phyloP scores from a whole-genome alignment of 2,888 invertebrate genomes.

The Pomacea canaliculata region DNA sequence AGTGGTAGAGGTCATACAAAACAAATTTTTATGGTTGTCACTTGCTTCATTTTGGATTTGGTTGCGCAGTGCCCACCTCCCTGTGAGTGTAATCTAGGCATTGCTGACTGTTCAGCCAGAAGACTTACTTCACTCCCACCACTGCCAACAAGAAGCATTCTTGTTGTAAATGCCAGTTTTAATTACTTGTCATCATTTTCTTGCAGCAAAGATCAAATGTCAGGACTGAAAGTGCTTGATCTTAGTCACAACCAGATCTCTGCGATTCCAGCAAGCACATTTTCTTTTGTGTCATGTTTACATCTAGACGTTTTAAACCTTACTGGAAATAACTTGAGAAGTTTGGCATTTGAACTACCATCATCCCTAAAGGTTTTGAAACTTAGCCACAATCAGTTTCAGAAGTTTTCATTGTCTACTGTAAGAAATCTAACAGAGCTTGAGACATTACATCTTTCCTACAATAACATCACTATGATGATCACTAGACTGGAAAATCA shows the following conservation, averaged over 20 bases:
- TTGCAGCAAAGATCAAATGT: background rate
- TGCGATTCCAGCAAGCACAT: constrained; percentile 1
- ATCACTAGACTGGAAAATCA: too few species aligned
- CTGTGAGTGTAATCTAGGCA: constrained; percentile 7
- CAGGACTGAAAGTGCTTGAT: constrained; percentile 14
- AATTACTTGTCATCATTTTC: constrained; percentile 20
- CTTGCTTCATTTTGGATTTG: background rate
- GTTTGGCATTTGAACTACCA: constrained; percentile 24
- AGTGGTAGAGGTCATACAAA: too few species aligned
- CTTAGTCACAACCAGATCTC: constrained; percentile 23
- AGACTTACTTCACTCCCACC: constrained; percentile 8
- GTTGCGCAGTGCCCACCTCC: constrained; percentile 5
- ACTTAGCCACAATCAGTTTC: constrained; percentile 24
- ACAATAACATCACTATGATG: constrained; percentile 18
- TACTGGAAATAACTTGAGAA: constrained; percentile 32
- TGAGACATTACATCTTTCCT: constrained; percentile 16
- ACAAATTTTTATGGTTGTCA: too few species aligned
- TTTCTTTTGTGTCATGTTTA: constrained; percentile 1
- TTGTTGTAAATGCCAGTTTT: constrained; percentile 18
- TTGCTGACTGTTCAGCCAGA: constrained; percentile 18
- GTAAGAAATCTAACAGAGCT: constrained; percentile 14
- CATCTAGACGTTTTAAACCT: constrained; percentile 29
- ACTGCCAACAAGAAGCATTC: background rate
- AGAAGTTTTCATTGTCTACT: constrained; percentile 7
- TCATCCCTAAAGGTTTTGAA: constrained; percentile 20